phyloP scores from a whole-genome alignment of 2,113 vertebrate species.

The Grammomys dolichurus region DNA sequence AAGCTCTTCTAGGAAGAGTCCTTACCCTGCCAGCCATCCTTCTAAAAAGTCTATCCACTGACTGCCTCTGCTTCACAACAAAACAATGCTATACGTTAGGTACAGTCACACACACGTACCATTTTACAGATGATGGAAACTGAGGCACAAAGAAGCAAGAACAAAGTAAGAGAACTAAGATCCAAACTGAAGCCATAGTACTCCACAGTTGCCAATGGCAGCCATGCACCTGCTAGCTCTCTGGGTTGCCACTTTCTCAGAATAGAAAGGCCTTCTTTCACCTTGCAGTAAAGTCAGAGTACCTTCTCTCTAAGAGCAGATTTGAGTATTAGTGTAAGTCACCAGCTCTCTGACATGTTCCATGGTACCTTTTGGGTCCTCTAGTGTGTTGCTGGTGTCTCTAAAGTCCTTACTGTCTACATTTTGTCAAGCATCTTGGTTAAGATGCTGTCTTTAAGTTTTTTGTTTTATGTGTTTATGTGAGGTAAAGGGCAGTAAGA shows the following conservation, averaged over 20 bases:
- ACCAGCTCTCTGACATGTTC: not conserved
- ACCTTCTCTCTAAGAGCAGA: not conserved
- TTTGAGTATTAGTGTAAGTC: not conserved
- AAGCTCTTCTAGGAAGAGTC: not conserved
- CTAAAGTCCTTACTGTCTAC: not conserved
- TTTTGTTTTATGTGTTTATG: not conserved
- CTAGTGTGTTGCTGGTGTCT: not conserved
- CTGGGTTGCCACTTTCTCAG: not conserved
- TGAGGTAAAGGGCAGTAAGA: not conserved
- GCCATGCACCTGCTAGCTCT: not conserved
- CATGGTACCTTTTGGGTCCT: not conserved
- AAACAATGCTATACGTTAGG: not conserved
- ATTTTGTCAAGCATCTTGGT: not conserved
- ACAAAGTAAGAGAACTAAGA: not conserved
- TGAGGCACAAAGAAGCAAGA: not conserved
- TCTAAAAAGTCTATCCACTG: not conserved
- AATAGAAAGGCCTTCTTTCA: not conserved
- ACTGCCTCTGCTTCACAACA: not conserved
- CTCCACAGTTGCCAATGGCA: not conserved
- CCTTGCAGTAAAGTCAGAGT: not conserved
- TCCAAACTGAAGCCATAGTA: not conserved
- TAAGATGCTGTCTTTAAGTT: not conserved
- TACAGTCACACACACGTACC: not conserved
- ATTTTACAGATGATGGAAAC: not conserved
- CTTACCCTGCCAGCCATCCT: not conserved